These are phyloP conservation scores for Otolemur garnettii DNA, from an alignment of 2,113 vertebrate species.

Conservation along the genomic window DNA sequence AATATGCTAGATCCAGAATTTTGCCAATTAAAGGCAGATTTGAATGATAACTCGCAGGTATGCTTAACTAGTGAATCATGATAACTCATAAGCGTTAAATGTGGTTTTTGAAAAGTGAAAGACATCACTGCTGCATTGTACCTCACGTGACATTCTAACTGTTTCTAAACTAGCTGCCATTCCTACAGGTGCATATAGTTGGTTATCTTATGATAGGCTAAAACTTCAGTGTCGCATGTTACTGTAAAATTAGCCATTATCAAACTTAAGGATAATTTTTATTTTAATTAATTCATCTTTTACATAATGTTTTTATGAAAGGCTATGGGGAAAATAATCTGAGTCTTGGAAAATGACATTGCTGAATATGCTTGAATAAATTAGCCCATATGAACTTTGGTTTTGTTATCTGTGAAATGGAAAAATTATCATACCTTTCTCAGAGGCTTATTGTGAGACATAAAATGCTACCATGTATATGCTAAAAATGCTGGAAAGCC, in stretches of 20 bases:
- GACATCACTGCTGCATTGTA: not conserved
- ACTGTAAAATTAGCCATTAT: not conserved
- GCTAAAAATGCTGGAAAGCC: not conserved
- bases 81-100: not conserved
- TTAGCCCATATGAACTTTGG: not conserved
- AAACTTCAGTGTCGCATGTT: not conserved
- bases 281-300: not conserved
- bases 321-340: not conserved
- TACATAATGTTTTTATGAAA: not conserved
- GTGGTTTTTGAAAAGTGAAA: not conserved
- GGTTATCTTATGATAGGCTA: not conserved
- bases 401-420: not conserved
- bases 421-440: not conserved
- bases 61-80: not conserved
- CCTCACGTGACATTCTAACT: not conserved
- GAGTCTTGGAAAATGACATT: not conserved
- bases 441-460: not conserved
- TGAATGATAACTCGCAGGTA: not conserved
- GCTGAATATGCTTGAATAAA: slow-evolving; percentile 12
- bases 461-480: not conserved
- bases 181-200: not conserved
- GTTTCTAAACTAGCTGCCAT: not conserved
- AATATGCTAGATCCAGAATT: not conserved
- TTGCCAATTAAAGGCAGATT: slow-evolving; percentile 38
- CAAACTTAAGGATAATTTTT: not conserved